Evolutionary conservation across 2,797 vertebrate species (phyloP).

Genomic region (Thunnus albacares): DNA sequence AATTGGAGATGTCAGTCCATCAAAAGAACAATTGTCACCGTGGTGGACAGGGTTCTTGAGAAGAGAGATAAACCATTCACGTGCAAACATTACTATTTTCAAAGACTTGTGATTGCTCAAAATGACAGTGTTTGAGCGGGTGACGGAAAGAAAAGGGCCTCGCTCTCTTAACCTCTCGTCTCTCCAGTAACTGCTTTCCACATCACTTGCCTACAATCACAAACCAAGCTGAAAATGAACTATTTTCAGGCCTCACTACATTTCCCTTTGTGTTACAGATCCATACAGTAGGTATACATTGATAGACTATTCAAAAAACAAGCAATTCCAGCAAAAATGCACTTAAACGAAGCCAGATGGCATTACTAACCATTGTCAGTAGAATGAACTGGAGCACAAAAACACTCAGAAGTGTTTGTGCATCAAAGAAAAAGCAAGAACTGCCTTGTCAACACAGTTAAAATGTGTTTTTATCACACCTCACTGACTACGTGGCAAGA

Average conservation of each 20-base stretch:
- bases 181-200: conserved; percentile 24
- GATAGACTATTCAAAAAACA: conserved; percentile 3
- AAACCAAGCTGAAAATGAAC: conserved; percentile 1
- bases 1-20: conserved; percentile 41
- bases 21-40: conserved; percentile 35
- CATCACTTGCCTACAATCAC: conserved; percentile 22
- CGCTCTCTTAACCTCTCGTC: not conserved
- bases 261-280: conserved; percentile 1
- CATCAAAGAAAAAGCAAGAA: not conserved
- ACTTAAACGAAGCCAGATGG: not conserved
- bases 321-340: not conserved
- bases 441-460: not conserved
- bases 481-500: not conserved
- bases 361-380: not conserved
- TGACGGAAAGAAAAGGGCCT: conserved; percentile 25
- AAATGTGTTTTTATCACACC: not conserved
- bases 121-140: conserved; percentile 52
- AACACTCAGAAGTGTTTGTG: not conserved
- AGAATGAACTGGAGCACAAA: not conserved
- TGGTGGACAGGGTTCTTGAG: not conserved
- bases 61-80: conserved; percentile 38
- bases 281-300: not conserved
- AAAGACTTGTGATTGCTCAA: conserved; percentile 51
- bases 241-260: not conserved
- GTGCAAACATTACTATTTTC: conserved; percentile 39